Evolutionary conservation across 2,113 vertebrate genomes (phyloP).

Genomic region (Pseudorhombus dupliciocellatus): DNA sequence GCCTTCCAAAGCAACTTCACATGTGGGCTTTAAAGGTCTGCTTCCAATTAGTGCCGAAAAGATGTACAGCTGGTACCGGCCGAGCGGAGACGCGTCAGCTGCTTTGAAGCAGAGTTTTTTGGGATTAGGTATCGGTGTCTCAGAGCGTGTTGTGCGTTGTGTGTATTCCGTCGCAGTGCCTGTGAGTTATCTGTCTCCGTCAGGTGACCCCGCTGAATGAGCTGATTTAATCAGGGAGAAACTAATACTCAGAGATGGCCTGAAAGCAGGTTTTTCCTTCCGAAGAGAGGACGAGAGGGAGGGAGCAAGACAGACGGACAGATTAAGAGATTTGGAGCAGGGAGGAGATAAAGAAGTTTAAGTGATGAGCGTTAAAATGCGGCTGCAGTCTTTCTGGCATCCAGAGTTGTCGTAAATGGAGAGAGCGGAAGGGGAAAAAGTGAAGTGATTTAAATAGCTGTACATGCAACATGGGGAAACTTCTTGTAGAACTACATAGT

Average conservation of each 20-base stretch:
- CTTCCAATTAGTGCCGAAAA: slow-evolving; percentile 43
- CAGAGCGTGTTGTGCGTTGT: background rate
- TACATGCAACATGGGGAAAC: background rate
- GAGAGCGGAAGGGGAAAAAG: background rate
- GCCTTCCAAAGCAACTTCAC: slow-evolving; percentile 44
- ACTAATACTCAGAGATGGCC: slow-evolving; percentile 25
- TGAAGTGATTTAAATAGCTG: background rate
- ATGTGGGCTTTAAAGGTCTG: slow-evolving; percentile 35
- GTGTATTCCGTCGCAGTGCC: slow-evolving; percentile 1
- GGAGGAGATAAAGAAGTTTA: slow-evolving; percentile 32
- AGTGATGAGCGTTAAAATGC: slow-evolving; percentile 27
- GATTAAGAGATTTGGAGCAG: slow-evolving; percentile 42
- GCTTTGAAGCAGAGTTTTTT: slow-evolving; percentile 35
- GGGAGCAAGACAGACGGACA: slow-evolving; percentile 21
- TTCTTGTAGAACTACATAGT: too few species aligned
- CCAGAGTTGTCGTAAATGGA: background rate
- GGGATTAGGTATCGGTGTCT: background rate
- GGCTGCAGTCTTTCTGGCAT: background rate
- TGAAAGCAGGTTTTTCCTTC: slow-evolving; percentile 23
- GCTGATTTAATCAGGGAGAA: slow-evolving; percentile 45
- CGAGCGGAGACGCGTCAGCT: background rate
- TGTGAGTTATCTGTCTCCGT: slow-evolving; percentile 32
- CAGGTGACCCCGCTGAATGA: slow-evolving; percentile 29
- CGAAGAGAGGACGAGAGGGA: background rate
- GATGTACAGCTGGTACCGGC: slow-evolving; percentile 33